Conservation (phyloP, 2,113 vertebrate genomes). For the Stegastes partitus region DNA sequence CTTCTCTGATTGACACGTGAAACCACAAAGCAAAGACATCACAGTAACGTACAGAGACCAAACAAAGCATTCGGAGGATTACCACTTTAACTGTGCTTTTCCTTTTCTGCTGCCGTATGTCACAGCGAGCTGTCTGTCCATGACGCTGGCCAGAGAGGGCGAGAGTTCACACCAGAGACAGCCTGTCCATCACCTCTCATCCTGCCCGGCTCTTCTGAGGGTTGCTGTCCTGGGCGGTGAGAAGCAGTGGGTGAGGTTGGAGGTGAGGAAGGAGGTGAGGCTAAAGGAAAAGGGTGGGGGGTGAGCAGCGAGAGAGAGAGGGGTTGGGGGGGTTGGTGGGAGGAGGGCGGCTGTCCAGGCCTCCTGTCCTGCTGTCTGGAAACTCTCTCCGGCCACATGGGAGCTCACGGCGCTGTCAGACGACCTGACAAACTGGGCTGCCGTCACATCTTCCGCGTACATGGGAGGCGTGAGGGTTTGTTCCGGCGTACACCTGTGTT, state of each 20-base stretch:
- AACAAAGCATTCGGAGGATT: constrained; percentile 26
- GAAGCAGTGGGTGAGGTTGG: constrained; percentile 66
- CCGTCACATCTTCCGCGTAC: constrained; percentile 64
- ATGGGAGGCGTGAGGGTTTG: constrained; percentile 42
- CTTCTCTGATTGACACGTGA: constrained; percentile 1
- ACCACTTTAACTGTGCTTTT: constrained; percentile 36
- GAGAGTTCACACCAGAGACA: constrained; percentile 66
- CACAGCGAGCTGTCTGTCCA: constrained; percentile 56
- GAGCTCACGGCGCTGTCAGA: constrained; percentile 74
- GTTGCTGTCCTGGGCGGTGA: constrained; percentile 72
- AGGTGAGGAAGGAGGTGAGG: constrained; percentile 23
- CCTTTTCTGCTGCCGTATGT: constrained; percentile 25
- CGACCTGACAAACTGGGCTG: constrained; percentile 71
- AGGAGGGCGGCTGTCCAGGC: constrained; percentile 62
- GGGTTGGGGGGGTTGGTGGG: constrained; percentile 3
- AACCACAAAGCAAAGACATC: constrained; percentile 44
- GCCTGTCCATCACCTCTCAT: constrained; percentile 76
- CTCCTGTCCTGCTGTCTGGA: constrained; percentile 78
- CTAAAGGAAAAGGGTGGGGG: not conserved
- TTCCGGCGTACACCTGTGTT: constrained; percentile 58
- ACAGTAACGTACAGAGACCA: not conserved
- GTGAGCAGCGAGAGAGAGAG: not conserved
- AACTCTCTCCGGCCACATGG: constrained; percentile 69
- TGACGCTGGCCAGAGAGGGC: constrained; percentile 47
- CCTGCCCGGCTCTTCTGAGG: constrained; percentile 74